Percentiles rank a stretch among this genome's conserved stretches.
phyloP scores from a whole-genome alignment of 2,797 vertebrate species.

The Lateolabrax maculatus region DNA sequence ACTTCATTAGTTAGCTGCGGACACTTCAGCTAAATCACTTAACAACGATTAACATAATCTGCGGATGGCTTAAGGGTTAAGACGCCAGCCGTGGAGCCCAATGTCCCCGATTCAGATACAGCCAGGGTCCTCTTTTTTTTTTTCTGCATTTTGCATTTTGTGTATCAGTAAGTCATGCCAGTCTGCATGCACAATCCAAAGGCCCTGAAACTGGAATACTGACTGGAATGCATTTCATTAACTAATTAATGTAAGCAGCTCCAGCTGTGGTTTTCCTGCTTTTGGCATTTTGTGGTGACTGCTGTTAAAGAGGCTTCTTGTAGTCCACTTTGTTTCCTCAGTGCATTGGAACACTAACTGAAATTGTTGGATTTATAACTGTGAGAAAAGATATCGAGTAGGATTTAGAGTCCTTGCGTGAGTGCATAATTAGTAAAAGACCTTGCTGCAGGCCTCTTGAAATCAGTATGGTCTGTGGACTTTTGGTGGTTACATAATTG shows the following conservation, averaged over 20 bases:
- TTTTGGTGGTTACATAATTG: slow-evolving; percentile 14
- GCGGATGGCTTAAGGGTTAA: no score
- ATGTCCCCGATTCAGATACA: no score
- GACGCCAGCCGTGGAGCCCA: no score
- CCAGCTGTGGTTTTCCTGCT: slow-evolving; percentile 4
- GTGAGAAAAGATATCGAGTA: neutral
- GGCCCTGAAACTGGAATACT: neutral
- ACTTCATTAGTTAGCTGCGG: no score
- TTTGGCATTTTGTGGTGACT: neutral
- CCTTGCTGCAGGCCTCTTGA: slow-evolving; percentile 32
- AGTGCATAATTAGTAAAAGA: slow-evolving; percentile 9
- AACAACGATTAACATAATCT: no score
- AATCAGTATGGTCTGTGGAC: neutral
- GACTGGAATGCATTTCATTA: neutral
- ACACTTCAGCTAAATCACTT: no score
- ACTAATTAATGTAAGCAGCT: neutral
- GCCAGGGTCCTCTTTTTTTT: no score
- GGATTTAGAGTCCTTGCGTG: neutral
- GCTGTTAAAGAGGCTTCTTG: neutral
- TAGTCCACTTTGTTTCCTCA: neutral
- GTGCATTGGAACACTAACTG: neutral
- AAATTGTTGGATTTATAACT: neutral
- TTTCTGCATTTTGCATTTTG: neutral
- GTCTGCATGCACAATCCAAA: neutral
- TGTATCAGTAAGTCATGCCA: neutral